These are phyloP conservation scores for Neodontobutis hainanensis DNA, from an alignment of 2,113 vertebrate genomes.

Conservation along the genomic window DNA sequence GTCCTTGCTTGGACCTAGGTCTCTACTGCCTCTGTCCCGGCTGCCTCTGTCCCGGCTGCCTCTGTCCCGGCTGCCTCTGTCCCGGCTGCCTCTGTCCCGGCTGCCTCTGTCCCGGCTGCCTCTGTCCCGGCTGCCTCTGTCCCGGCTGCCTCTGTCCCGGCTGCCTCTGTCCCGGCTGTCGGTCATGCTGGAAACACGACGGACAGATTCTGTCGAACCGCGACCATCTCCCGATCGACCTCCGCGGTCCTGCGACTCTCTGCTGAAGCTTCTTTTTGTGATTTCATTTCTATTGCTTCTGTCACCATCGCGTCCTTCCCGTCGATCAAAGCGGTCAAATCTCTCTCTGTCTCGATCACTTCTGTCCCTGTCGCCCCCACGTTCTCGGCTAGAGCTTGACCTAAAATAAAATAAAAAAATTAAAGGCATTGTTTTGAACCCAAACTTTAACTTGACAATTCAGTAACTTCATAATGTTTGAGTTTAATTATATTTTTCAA, in stretches of 20 bases:
- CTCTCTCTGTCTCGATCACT: slow-evolving; percentile 53
- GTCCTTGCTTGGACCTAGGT: slow-evolving; percentile 70
- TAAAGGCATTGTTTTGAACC: background rate
- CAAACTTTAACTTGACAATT: background rate
- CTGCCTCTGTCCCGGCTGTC: slow-evolving; percentile 78
- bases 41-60: slow-evolving; percentile 57
- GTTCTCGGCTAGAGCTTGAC: slow-evolving; percentile 89
- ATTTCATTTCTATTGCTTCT: slow-evolving; percentile 73
- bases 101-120: slow-evolving; percentile 56
- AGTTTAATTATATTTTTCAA: too few species aligned
- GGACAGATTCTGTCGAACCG: slow-evolving; percentile 79
- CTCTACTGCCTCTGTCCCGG: slow-evolving; percentile 6
- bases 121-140: slow-evolving; percentile 58
- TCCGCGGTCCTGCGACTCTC: slow-evolving; percentile 88
- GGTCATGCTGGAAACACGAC: slow-evolving; percentile 91
- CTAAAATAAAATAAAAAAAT: slow-evolving; percentile 60
- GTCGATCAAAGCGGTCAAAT: slow-evolving; percentile 77
- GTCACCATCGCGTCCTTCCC: slow-evolving; percentile 82
- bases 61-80: slow-evolving; percentile 72
- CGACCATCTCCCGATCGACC: slow-evolving; percentile 85
- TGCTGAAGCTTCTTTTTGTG: slow-evolving; percentile 93
- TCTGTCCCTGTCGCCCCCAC: slow-evolving; percentile 61
- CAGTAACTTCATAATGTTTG: background rate
- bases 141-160: slow-evolving; percentile 63
- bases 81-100: slow-evolving; percentile 21